Percentiles rank a stretch among this genome's conserved stretches.
These are phyloP conservation scores for Hypsibius dujardini DNA, from an alignment of 1,140 invertebrate species.

Conservation along the genomic window DNA sequence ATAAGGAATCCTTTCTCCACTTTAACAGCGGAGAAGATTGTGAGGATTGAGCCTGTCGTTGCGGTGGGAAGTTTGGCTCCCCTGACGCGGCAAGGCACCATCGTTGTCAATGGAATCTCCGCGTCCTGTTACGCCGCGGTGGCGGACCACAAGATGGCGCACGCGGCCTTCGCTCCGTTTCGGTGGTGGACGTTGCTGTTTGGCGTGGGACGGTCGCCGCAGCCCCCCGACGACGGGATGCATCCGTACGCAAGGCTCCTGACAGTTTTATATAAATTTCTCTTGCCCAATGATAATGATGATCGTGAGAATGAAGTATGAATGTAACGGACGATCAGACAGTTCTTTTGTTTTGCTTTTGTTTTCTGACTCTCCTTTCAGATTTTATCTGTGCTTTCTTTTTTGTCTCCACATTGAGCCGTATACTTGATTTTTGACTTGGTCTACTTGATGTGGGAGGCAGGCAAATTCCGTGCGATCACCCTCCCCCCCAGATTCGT, in stretches of 20 bases:
- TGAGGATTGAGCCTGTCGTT: slow-evolving; percentile 39
- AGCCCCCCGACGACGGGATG: neutral
- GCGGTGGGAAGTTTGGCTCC: slow-evolving; percentile 67
- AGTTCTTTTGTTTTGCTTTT: too few relatives aligned
- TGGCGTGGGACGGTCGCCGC: neutral
- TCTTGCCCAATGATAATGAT: too few relatives aligned
- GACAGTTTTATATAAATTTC: neutral
- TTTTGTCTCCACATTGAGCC: neutral
- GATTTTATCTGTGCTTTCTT: slow-evolving; percentile 4
- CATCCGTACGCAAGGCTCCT: slow-evolving; percentile 2
- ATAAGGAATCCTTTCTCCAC: neutral
- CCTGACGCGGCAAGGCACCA: slow-evolving; percentile 61
- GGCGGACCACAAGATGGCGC: slow-evolving; percentile 61
- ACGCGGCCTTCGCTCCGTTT: slow-evolving; percentile 60
- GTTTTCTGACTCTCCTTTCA: too few relatives aligned
- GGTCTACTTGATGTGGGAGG: too few relatives aligned
- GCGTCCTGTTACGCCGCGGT: slow-evolving; percentile 86
- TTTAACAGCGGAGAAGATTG: slow-evolving; percentile 41
- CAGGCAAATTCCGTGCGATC: too few relatives aligned
- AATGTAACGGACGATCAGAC: too few relatives aligned
- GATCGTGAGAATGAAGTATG: too few relatives aligned
- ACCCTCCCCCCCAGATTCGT: too few relatives aligned
- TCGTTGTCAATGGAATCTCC: slow-evolving; percentile 72
- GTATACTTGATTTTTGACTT: too few relatives aligned
- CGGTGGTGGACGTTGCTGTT: slow-evolving; percentile 30